Evolutionary conservation across 2,888 invertebrate genomes (phyloP).

Genomic region (Drosophila antonietae): DNA sequence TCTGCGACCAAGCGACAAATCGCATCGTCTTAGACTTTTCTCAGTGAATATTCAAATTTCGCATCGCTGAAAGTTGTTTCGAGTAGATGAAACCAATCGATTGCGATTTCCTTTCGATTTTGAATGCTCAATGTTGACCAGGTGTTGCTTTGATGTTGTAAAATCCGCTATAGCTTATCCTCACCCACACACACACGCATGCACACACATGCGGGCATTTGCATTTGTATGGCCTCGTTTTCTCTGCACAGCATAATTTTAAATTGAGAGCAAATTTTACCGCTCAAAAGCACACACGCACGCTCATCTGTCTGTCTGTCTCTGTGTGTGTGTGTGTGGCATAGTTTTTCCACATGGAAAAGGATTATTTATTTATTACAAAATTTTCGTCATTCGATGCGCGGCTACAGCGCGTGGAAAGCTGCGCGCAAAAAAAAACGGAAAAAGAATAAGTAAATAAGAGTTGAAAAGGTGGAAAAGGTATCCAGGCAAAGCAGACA

Average conservation of each 20-base stretch:
- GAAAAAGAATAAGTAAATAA: constrained; percentile 1
- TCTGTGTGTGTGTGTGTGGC: constrained; percentile 45
- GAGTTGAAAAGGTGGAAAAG: constrained; percentile 38
- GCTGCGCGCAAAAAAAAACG: constrained; percentile 46
- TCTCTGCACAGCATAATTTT: constrained; percentile 63
- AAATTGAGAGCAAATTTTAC: constrained; percentile 78
- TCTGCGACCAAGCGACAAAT: background rate
- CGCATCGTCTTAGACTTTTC: background rate
- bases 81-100: constrained; percentile 43
- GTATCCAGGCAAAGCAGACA: constrained; percentile 18
- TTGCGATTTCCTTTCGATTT: constrained; percentile 54
- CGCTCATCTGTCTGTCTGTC: constrained; percentile 9
- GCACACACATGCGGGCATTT: constrained; percentile 63
- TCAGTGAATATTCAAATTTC: constrained; percentile 41
- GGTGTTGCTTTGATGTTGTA: constrained; percentile 68
- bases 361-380: constrained; percentile 78
- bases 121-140: constrained; percentile 57
- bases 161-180: constrained; percentile 48
- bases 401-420: constrained; percentile 74
- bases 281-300: constrained; percentile 34
- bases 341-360: constrained; percentile 72
- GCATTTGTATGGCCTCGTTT: constrained; percentile 77
- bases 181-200: constrained; percentile 38
- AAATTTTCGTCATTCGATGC: constrained; percentile 80
- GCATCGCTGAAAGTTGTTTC: constrained; percentile 38